Percentiles rank a stretch among this genome's conserved stretches.
phyloP scores from a whole-genome alignment of 92 coral and sea anemone species.

The Epizoanthus ramosus region DNA sequence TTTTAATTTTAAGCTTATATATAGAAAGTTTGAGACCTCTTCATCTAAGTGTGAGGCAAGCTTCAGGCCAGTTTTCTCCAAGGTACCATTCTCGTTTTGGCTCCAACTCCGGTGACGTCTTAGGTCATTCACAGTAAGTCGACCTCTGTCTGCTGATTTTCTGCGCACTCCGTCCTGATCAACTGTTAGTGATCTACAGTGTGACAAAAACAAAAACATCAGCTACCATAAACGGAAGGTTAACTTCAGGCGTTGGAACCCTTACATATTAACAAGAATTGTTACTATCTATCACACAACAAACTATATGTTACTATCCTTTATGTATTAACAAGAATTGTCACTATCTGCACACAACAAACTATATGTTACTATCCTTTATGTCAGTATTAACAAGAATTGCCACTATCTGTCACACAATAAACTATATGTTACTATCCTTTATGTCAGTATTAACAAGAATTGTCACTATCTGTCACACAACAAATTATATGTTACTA shows the following conservation, averaged over 20 bases:
- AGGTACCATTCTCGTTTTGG: conserved; percentile 1
- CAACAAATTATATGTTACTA: too few species aligned
- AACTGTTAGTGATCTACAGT: conserved; percentile 22
- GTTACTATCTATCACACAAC: too few species aligned
- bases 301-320: too few species aligned
- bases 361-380: too few species aligned
- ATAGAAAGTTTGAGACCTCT: conserved; percentile 25
- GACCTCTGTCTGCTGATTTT: background rate
- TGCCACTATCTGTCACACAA: too few species aligned
- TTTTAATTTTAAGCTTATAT: background rate
- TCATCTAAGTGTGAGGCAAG: conserved; percentile 38
- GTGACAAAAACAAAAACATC: background rate
- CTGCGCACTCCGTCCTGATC: conserved; percentile 15
- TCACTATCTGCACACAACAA: too few species aligned
- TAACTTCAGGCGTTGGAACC: background rate
- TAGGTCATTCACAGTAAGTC: background rate
- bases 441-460: too few species aligned
- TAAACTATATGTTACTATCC: too few species aligned
- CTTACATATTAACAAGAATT: too few species aligned
- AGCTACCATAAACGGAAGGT: background rate
- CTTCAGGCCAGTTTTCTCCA: conserved; percentile 38
- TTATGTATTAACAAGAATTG: too few species aligned
- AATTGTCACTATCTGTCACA: too few species aligned
- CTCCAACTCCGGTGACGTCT: conserved; percentile 38
- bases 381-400: too few species aligned